Percentiles rank a stretch among this genome's conserved stretches.
Conservation (phyloP, 1,140 invertebrate species). For the Cecropterus lyciades region DNA sequence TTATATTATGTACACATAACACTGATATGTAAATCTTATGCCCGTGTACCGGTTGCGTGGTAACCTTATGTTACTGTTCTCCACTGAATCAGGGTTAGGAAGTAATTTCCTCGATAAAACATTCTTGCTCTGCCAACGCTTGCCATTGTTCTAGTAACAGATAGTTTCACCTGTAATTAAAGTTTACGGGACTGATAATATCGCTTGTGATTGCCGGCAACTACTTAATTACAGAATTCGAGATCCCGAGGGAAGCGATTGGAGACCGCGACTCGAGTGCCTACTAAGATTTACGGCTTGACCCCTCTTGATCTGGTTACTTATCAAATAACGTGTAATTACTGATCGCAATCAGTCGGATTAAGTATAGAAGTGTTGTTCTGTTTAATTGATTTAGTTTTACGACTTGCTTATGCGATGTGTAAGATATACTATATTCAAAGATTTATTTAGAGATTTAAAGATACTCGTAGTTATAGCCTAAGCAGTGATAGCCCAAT, state of each 20-base stretch:
- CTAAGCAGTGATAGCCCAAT: too few species aligned
- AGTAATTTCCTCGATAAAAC: slow-evolving; percentile 33
- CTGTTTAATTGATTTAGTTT: not conserved
- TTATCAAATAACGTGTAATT: slow-evolving; percentile 42
- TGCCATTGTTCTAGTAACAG: slow-evolving; percentile 54
- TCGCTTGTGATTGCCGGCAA: slow-evolving; percentile 65
- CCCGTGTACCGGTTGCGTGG: not conserved
- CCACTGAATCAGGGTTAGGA: slow-evolving; percentile 28
- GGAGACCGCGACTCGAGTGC: slow-evolving; percentile 49
- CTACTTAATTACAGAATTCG: slow-evolving; percentile 67
- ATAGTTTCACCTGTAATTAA: slow-evolving; percentile 71
- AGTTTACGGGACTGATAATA: slow-evolving; percentile 66
- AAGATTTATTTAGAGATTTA: too few species aligned
- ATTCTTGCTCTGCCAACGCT: slow-evolving; percentile 42
- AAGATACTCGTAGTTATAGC: too few species aligned
- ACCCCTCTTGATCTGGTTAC: slow-evolving; percentile 66
- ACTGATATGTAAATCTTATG: not conserved
- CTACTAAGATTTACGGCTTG: slow-evolving; percentile 67
- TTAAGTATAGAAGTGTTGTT: not conserved
- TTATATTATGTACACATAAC: too few species aligned
- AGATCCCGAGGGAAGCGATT: slow-evolving; percentile 56
- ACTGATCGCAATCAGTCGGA: not conserved
- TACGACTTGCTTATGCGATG: not conserved
- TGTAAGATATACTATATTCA: too few species aligned
- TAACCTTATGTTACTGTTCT: slow-evolving; percentile 5